Evolutionary conservation across 2,113 vertebrate genomes (phyloP), one percentile per base, ranked within the genome.

Genomic region (Tor tambroides): DNA sequence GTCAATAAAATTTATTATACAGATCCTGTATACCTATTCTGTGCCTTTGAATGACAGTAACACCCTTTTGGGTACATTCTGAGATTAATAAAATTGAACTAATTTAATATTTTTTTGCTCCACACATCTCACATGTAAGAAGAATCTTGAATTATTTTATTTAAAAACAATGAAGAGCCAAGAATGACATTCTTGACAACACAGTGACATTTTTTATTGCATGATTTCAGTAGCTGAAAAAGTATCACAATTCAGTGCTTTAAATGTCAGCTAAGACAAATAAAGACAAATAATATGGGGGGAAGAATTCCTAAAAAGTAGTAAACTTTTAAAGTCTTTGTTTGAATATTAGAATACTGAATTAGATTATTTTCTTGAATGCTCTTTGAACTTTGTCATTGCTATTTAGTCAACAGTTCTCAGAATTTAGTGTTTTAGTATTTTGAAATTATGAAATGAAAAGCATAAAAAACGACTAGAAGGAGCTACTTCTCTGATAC

Each of bases 1-100:
- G 61, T 83, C 41, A 83, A 83, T 83, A 83, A 83, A 83, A 19
- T 67, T 7, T 21, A 65, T 71, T 83, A 32, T 54, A 79, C 71
- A 41, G 56, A 80, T 61, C 32, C 14, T 71, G 1, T 21, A 46
- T 82, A 2, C n/a, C 32, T 30, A n/a, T 32, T 8, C 21, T 83
- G 9, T 69, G 41, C n/a, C 30, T 78, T 51, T 21, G 14, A 30
- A 2, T 77, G 23, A 43, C 75, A 19, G 19, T 75, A 43, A 46
- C 8, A 3, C 19, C 21, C 9, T 6, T 12, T n/a, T 72, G 69
- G 19, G 19, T 32, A 71, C 6, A 35, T 32, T 30, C 5, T 63
- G 9, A 30, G 9, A 30, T 65, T 0, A 28, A 6, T 28, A 28
- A 65, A 28, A 28, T 6, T 6, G 6, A 65, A 5, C 43, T 43